These are phyloP conservation scores for Fistularia commersonii DNA, from an alignment of 2,797 vertebrate genomes.

Conservation along the genomic window DNA sequence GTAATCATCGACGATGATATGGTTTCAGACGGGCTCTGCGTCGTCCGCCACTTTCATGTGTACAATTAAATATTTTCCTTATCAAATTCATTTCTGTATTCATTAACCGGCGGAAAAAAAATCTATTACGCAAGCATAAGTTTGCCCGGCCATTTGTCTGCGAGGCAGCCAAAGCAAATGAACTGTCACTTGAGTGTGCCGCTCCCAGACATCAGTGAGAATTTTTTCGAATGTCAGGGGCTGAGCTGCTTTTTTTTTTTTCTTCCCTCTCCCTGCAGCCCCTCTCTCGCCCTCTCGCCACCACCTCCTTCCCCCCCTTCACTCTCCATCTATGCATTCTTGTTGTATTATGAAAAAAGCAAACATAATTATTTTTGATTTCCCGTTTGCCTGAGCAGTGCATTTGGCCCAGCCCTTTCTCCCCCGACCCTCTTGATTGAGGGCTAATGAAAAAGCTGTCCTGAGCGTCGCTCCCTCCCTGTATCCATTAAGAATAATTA, in stretches of 20 bases:
- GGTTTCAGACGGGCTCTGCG: slow-evolving; percentile 25
- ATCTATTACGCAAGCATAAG: slow-evolving; percentile 54
- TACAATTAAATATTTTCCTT: slow-evolving; percentile 55
- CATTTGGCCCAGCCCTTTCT: slow-evolving; percentile 85
- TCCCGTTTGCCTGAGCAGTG: slow-evolving; percentile 86
- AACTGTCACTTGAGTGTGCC: slow-evolving; percentile 55
- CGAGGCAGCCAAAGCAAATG: slow-evolving; percentile 64
- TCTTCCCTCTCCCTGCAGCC: slow-evolving; percentile 12
- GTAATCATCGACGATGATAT: slow-evolving; percentile 36
- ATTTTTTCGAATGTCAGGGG: slow-evolving; percentile 46
- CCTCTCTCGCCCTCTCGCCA: slow-evolving; percentile 1
- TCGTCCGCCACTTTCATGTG: slow-evolving; percentile 9
- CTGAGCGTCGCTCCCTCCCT: slow-evolving; percentile 96
- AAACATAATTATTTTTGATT: slow-evolving; percentile 93
- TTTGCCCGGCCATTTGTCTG: slow-evolving; percentile 67
- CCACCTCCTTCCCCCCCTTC: slow-evolving; percentile 8
- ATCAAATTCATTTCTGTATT: slow-evolving; percentile 58
- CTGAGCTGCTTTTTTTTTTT: slow-evolving; percentile 33
- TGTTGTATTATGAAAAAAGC: slow-evolving; percentile 75
- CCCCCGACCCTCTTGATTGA: slow-evolving; percentile 94
- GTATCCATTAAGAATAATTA: slow-evolving; percentile 99
- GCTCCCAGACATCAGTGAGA: slow-evolving; percentile 43
- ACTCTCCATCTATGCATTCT: slow-evolving; percentile 49
- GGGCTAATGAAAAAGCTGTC: slow-evolving; percentile 99
- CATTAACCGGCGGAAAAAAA: slow-evolving; percentile 62